Base-by-base conservation (phyloP, 2,888 invertebrate species). In the Nomada flava region DNA sequence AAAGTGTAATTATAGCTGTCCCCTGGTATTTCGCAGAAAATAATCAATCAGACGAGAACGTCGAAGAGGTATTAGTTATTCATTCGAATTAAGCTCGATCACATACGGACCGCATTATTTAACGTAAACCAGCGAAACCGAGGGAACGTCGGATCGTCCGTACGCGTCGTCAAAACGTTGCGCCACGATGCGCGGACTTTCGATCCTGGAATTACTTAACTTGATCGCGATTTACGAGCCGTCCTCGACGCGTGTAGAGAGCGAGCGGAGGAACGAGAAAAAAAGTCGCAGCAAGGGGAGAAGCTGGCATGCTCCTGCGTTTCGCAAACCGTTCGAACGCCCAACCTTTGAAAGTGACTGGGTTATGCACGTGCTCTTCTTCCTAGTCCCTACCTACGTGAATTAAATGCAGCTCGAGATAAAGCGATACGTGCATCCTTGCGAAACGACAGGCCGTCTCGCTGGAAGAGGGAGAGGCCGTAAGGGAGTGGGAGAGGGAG, bases 321-420 rank as follows among this genome's bases (percentile, higher is more conserved):
- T 88, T 88, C 88, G 88, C 84, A 88, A 88, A 88, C 89, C 81
- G 81, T 82, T 85, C 86, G 89, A 87, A 89, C 89, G 88, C 88
- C 88, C 88, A 88, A 88, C 88, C 88, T 88, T 88, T 88, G 83
- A 89, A 88, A 88, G 88, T 89, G 89, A 89, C 86, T 89, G 88
- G 89, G 78, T 85, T 88, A 82, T 87, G 88, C 89, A 88, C 88
- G 89, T 89, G 88, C 89, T 88, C 88, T 86, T 88, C 88, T 88
- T 88, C 88, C 88, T 88, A 89, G 89, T 89, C 89, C 79, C 85
- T 88, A 81, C 85, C 89, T 87, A 89, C 89, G 88, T 86, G 89
- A 87, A 89, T 88, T 88, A 88, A 88, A 87, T 86, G 88, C 88
- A 71, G 76, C 85, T 57, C 79, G 82, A 89, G 88, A 88, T 88